phyloP scores from a whole-genome alignment of 2,113 vertebrate genomes.

The Carlito syrichta region DNA sequence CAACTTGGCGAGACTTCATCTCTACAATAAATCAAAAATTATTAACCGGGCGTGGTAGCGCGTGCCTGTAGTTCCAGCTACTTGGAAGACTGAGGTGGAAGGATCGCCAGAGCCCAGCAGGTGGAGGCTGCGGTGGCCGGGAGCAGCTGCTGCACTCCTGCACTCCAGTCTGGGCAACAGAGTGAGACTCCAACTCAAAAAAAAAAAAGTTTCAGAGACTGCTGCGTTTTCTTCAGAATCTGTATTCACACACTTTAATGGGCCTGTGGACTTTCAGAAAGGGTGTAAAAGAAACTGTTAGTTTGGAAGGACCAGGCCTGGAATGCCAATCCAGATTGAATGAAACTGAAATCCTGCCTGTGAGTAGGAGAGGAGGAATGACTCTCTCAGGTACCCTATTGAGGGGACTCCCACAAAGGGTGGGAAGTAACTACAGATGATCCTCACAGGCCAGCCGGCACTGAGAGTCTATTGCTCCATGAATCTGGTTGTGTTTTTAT shows the following conservation, averaged over 20 bases:
- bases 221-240: neutral
- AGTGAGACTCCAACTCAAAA: no score
- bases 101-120: no score
- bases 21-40: no score
- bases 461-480: neutral
- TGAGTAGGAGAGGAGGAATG: neutral
- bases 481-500: neutral
- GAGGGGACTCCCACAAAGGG: neutral
- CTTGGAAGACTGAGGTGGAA: no score
- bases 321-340: neutral
- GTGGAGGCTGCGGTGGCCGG: no score
- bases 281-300: neutral
- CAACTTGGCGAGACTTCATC: no score
- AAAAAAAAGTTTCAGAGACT: no score
- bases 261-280: slow-evolving; percentile 9
- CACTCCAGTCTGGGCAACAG: no score
- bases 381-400: neutral
- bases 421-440: neutral
- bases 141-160: no score
- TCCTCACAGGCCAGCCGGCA: neutral
- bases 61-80: no score
- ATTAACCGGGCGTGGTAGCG: no score
- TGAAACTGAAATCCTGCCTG: neutral
- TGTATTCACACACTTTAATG: neutral
- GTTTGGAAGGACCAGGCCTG: neutral